Evolutionary conservation across 2,797 vertebrate genomes (phyloP), one percentile per base, ranked within the genome.

Genomic region (Sternarchorhynchus goeldii): DNA sequence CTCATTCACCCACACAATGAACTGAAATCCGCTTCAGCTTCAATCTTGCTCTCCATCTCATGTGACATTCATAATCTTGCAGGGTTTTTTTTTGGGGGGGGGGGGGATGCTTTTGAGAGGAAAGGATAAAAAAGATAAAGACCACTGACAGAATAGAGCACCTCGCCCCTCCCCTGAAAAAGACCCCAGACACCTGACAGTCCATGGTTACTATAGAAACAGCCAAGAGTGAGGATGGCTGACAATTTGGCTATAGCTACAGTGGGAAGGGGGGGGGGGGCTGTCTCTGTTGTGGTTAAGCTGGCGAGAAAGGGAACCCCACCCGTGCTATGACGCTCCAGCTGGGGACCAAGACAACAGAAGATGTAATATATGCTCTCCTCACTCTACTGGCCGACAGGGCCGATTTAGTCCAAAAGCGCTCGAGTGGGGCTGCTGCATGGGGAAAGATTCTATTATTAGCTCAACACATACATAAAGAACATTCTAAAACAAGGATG

Each of bases 171-270:
- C 67, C 25, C 10, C 0, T 53, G 67, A 62, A 60, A 76, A 73
- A 5, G 65, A 53, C 68, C 58, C 63, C 39, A 64, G 53, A 73
- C 36, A 70, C 55, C 34, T 76, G 68, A 57, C 59, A 16, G 55
- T 57, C 25, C 50, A 66, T 39, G 81, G 84, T 85, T 83, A 85
- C 84, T 83, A 85, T 83, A 83, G 84, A 83, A 83, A 83, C 81
- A 70, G 31, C 45, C 56, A 1, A 31, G 14, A 56, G 56, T n/a
- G 17, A 21, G 59, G 36, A 7, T 17, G 20, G 32, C 74, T 75
- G 75, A 76, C 76, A 76, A 73, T n/a, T 69, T 65, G 70, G 64
- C 79, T 70, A 75, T 55, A 78, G 59, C 77, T 63, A 62, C 62
- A 45, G 76, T 21, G 65, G 59, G 68, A 53, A 81, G 50, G 69